Percentiles rank a stretch among this genome's conserved stretches.
Evolutionary conservation across 2,113 vertebrate genomes (phyloP).

Genomic region (Mobula birostris): DNA sequence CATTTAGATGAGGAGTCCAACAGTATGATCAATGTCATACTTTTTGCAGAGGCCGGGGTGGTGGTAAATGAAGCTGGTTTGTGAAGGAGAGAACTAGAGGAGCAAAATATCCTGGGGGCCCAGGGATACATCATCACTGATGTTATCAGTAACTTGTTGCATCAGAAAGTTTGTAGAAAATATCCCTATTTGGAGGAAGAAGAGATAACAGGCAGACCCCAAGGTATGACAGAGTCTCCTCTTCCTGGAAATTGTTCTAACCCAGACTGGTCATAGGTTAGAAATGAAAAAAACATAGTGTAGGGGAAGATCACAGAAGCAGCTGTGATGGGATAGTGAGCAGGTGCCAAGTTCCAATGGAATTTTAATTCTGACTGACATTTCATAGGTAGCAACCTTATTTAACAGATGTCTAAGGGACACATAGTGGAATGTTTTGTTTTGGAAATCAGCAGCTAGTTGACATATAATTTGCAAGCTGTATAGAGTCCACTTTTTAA

Average conservation of each 20-base stretch:
- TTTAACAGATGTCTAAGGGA: neutral
- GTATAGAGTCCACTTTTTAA: neutral
- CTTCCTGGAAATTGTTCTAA: no score
- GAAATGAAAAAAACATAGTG: no score
- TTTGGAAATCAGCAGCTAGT: constrained; percentile 7
- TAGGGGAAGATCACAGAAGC: no score
- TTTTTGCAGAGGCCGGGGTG: neutral
- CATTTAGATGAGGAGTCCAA: neutral
- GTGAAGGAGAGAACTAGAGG: constrained; percentile 1
- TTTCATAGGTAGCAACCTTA: neutral
- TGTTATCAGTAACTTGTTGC: neutral
- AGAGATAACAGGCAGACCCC: neutral
- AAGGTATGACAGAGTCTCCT: no score
- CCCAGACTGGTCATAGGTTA: no score
- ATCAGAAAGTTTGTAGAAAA: neutral
- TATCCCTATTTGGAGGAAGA: neutral
- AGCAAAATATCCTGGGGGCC: neutral
- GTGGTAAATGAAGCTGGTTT: neutral
- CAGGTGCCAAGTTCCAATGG: neutral
- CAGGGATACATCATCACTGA: neutral
- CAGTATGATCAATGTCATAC: neutral
- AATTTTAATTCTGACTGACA: neutral
- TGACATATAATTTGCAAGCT: neutral
- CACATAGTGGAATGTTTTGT: neutral
- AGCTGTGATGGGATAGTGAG: no score